Evolutionary conservation across 1,140 invertebrate species (phyloP).

Genomic region (Drosophila suzukii): DNA sequence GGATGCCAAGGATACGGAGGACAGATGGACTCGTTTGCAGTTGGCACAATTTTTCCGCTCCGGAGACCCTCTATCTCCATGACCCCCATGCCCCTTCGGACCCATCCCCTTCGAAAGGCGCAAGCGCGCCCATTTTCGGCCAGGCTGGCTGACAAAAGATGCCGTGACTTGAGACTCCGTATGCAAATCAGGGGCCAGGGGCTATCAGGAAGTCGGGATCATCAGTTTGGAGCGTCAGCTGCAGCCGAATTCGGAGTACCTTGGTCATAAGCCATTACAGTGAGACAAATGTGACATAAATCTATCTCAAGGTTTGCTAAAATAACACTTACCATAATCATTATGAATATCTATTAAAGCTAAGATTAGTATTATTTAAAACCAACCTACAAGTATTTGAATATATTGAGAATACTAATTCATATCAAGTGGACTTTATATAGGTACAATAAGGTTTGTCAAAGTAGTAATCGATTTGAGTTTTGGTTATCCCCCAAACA

Average conservation of each 20-base stretch:
- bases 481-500: too few relatives aligned
- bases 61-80: slow-evolving; percentile 5
- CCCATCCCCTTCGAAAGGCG: slow-evolving; percentile 34
- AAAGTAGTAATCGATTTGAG: too few relatives aligned
- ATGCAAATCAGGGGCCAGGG: slow-evolving; percentile 54
- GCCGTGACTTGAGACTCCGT: slow-evolving; percentile 30
- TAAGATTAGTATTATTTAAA: too few relatives aligned
- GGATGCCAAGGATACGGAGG: not conserved
- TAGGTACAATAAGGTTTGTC: too few relatives aligned
- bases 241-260: slow-evolving; percentile 45
- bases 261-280: slow-evolving; percentile 24
- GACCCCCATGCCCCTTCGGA: not conserved
- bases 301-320: not conserved
- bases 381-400: too few relatives aligned
- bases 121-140: slow-evolving; percentile 42
- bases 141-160: slow-evolving; percentile 10
- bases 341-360: too few relatives aligned
- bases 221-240: slow-evolving; percentile 56
- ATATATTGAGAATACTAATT: too few relatives aligned
- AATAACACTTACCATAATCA: too few relatives aligned
- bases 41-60: slow-evolving; percentile 46
- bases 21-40: slow-evolving; percentile 54
- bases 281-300: slow-evolving; percentile 1
- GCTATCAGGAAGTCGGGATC: slow-evolving; percentile 27
- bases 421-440: too few relatives aligned